Evolutionary conservation across 1,140 invertebrate species (phyloP), one percentile per base, ranked within the genome.

Genomic region (Octopus sinensis): DNA sequence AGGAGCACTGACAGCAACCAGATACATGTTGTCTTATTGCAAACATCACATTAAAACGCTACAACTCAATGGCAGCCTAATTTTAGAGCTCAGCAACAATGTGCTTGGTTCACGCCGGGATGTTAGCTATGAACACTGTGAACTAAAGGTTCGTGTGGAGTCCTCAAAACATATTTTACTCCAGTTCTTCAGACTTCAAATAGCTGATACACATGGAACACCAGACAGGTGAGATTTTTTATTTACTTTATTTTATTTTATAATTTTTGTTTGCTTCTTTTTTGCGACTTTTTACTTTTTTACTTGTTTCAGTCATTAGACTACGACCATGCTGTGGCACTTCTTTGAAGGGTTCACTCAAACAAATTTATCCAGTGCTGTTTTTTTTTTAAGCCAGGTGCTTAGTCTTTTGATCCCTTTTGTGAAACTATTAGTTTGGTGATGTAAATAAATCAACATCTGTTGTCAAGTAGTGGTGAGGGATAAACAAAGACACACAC

Each of bases 181-280:
- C 12, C 76, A 77, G 30, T 77, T 77, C 43, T 68, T n/a, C 43
- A 13, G 43, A 51, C 76, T 77, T 17, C 4, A 43, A 7, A 77
- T 77, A 6, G 43, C 76, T 5, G 76, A 77, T 43, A 9, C 52
- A 2, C 52, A 77, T 17, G 76, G 76, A 17, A 77, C 76, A 6
- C 76, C 76, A 10, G 76, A 77, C 76, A 77, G 76, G 76, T 77
- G 52, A 77, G 43, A 43, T 13, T 68, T 68, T 68, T 68, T 2
- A 68, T 68, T 68, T 43, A 43, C 3, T 43, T 3, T 43, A 43
- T 43, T 43, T 43, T 43, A 43, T 43, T 43, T 43, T 43, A 43
- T 43, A 3, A 43, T 43, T 43, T 43, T 43, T 43, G 1, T 43
- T 43, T 43, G 30, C 30, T 43, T 43, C 3, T 3, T 43, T 43